Evolutionary conservation across 2,797 vertebrate species (phyloP), one percentile per base, ranked within the genome.

Genomic region (Neoniphon sammara): DNA sequence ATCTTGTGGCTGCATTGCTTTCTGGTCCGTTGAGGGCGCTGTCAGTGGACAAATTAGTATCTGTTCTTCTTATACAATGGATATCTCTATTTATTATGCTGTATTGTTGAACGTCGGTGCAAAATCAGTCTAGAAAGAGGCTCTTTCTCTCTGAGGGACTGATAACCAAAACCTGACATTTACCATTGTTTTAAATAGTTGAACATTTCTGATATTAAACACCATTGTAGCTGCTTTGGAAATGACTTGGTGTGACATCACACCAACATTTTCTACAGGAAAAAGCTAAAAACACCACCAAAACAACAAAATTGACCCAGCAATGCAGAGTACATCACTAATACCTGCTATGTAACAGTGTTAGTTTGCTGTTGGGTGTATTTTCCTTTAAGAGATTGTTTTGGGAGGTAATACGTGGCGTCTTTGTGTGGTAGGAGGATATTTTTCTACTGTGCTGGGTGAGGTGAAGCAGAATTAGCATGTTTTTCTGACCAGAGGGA

Each of bases 381-480:
- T 23, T 53, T 21, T 23, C 21, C 50, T 23, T 9, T 53, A 10
- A 53, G 18, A 36, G 7, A 36, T 36, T 21, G 23, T 31, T 30
- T 8, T 30, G n/a, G 31, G 47, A 50, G 52, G 3, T 1, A n/a
- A 3, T 12, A 66, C 63, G 30, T 25, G 31, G 3, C 17, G 64
- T 75, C 8, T 58, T 15, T 3, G 18, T 4, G 10, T 69, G 23
- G 47, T 39, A 18, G 23, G 49, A 54, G 30, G 27, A 30, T 62
- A 44, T 69, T 73, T 61, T 65, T 52, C 69, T 49, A 20, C 20
- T 2, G 59, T 63, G 79, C 62, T 72, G 67, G 75, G 70, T 57
- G 75, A 85, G 77, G 55, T 80, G 79, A 68, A 67, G 70, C 86
- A 72, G 83, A 89, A 80, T 88, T 57, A 56, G 78, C 57, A 17